Base-by-base conservation (phyloP, 2,888 invertebrate species). In the Gibbula magus region DNA sequence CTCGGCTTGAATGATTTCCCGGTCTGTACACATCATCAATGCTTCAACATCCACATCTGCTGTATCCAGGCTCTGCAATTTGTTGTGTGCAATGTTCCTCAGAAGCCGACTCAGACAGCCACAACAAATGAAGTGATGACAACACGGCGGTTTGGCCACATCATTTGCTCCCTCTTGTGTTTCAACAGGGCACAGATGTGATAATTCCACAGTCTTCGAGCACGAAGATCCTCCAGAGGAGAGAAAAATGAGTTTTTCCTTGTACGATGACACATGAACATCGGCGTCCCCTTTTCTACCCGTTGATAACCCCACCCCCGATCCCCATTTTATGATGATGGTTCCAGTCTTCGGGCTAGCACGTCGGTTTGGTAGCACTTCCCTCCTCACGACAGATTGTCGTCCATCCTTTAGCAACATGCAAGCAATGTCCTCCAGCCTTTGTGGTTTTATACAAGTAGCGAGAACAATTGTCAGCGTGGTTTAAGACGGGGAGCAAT, bases 71-170 rank as follows among this genome's bases (percentile, higher is more conserved):
- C 29, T 16, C 61, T 61, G 61, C 61, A 61, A 61, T 61, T 61
- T 61, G 61, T 61, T 61, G 61, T 61, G 61, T 61, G 25, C 29
- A 29, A 13, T 61, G 61, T 61, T 29, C 29, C 61, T 25, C 29
- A 61, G 29, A 61, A 61, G 61, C 61, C 16, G 16, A 29, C 29
- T 29, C 10, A 25, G 20, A 61, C 61, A 61, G 25, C 61, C 61
- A 61, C 61, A 61, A 61, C 61, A 61, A 61, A 61, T 61, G 61
- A 61, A 29, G 61, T 61, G 61, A 61, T 61, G 61, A 61, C 61
- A 61, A 29, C 61, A 29, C 10, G 25, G 13, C 61, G 61, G 61
- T 61, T 61, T 61, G 29, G 29, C 16, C 61, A n/a, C 61, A 61
- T 61, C 61, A 61, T 25, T 61, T 61, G 61, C n/a, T 61, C 29